A percentile compares a stretch with the other conserved stretches of the same genome.
Conservation (phyloP, 2,888 invertebrate genomes). For the Phoronis australis region DNA sequence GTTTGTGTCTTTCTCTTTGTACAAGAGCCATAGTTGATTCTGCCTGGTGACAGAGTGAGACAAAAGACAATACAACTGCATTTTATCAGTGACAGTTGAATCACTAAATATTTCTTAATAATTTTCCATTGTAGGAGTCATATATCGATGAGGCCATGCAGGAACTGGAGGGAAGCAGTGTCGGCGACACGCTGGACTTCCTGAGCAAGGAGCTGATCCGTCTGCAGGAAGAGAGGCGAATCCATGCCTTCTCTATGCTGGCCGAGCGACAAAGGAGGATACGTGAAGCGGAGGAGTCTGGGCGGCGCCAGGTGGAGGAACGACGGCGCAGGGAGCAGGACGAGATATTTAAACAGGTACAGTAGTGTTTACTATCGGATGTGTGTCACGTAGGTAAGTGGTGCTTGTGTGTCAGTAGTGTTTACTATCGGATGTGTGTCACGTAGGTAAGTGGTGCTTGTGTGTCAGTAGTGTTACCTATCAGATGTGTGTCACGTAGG, state of each 20-base stretch:
- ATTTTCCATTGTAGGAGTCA: conserved; percentile 31
- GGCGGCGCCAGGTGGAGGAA: conserved; percentile 71
- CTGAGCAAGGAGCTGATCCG: conserved; percentile 73
- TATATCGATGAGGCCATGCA: conserved; percentile 61
- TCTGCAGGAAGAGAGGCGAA: conserved; percentile 70
- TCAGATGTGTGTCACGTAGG: conserved; percentile 71
- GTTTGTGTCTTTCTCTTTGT: too few relatives aligned
- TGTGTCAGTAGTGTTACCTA: conserved; percentile 68
- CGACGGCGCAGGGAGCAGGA: conserved; percentile 69
- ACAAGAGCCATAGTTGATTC: too few relatives aligned
- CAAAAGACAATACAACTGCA: too few relatives aligned
- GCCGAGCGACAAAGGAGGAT: conserved; percentile 72
- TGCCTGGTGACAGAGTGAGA: too few relatives aligned
- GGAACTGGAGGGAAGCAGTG: conserved; percentile 67
- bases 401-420: conserved; percentile 72
- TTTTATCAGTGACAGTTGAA: too few relatives aligned
- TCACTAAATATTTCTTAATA: too few relatives aligned
- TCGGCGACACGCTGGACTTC: conserved; percentile 69
- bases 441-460: conserved; percentile 70
- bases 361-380: conserved; percentile 51
- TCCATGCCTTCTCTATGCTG: conserved; percentile 72
- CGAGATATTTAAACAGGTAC: conserved; percentile 69
- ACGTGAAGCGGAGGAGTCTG: conserved; percentile 76
- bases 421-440: conserved; percentile 63
- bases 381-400: conserved; percentile 68